Conservation (phyloP, 2,888 invertebrate species). For the Drosophila engyochracea region DNA sequence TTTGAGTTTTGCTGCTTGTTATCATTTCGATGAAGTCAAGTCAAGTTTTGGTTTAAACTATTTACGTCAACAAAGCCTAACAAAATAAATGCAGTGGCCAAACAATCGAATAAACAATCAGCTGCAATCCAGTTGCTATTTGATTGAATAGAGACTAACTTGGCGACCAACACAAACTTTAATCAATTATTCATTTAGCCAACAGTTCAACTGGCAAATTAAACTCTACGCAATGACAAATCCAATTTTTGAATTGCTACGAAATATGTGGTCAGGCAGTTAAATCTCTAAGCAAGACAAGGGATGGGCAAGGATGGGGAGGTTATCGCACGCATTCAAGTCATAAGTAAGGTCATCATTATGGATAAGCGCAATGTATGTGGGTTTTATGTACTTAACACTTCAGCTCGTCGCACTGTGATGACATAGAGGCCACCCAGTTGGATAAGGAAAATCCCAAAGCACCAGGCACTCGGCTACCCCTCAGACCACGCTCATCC, state of each 20-base stretch:
- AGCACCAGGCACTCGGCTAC: conserved; percentile 3
- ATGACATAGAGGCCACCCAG: conserved; percentile 61
- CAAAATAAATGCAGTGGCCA: conserved; percentile 17
- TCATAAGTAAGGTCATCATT: conserved; percentile 80
- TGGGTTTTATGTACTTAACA: conserved; percentile 80
- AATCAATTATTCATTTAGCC: conserved; percentile 1
- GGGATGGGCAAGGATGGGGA: neutral
- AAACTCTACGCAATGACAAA: conserved; percentile 31
- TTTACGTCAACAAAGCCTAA: conserved; percentile 1
- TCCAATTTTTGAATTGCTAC: conserved; percentile 38
- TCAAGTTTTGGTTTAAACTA: neutral
- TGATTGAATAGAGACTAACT: neutral
- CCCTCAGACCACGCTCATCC: neutral
- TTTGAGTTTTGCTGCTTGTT: neutral
- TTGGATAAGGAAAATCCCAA: conserved; percentile 37
- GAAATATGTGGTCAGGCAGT: conserved; percentile 5
- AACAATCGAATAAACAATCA: conserved; percentile 9
- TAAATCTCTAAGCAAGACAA: conserved; percentile 9
- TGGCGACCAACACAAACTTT: neutral
- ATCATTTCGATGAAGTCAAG: neutral
- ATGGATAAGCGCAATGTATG: conserved; percentile 78
- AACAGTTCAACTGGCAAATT: conserved; percentile 18
- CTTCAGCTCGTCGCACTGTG: conserved; percentile 66
- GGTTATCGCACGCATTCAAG: conserved; percentile 45
- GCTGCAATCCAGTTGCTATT: neutral